Conservation (phyloP, 2,113 vertebrate genomes). For the Tachysurus fulvidraco region DNA sequence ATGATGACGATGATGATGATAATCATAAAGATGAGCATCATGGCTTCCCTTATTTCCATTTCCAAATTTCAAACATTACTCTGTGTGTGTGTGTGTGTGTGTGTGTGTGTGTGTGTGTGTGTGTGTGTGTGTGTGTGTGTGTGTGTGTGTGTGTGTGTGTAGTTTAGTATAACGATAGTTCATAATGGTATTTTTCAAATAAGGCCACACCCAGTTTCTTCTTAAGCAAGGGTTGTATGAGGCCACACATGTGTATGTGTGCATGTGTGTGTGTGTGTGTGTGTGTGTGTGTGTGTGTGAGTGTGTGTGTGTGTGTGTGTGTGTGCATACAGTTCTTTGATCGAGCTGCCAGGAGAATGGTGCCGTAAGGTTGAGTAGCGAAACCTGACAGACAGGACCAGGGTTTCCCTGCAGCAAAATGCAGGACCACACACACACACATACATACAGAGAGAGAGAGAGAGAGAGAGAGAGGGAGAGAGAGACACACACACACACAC, state of each 20-base stretch:
- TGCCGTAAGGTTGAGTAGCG: slow-evolving; percentile 63
- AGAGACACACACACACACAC: slow-evolving; percentile 3
- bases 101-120: neutral
- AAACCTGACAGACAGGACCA: slow-evolving; percentile 74
- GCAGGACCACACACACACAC: slow-evolving; percentile 51
- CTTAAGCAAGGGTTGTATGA: slow-evolving; percentile 43
- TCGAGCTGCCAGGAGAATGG: slow-evolving; percentile 62
- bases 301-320: slow-evolving; percentile 44
- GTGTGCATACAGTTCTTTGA: slow-evolving; percentile 64
- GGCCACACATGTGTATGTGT: slow-evolving; percentile 10
- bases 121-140: slow-evolving; percentile 16
- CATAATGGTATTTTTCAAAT: slow-evolving; percentile 47
- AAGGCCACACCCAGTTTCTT: slow-evolving; percentile 47
- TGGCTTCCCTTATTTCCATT: neutral
- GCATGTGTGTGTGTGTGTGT: slow-evolving; percentile 17
- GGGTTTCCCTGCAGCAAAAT: slow-evolving; percentile 55
- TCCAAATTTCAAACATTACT: neutral
- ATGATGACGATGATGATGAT: neutral
- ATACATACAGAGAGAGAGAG: slow-evolving; percentile 14
- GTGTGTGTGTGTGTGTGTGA: slow-evolving; percentile 51
- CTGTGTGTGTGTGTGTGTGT: neutral
- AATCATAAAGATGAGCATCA: neutral
- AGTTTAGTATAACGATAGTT: slow-evolving; percentile 39
- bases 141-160: slow-evolving; percentile 15
- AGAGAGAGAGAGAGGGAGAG: too few relatives aligned